Percentiles rank a stretch among this genome's conserved stretches.
phyloP scores from a whole-genome alignment of 2,113 vertebrate species.

The Uria aalge region DNA sequence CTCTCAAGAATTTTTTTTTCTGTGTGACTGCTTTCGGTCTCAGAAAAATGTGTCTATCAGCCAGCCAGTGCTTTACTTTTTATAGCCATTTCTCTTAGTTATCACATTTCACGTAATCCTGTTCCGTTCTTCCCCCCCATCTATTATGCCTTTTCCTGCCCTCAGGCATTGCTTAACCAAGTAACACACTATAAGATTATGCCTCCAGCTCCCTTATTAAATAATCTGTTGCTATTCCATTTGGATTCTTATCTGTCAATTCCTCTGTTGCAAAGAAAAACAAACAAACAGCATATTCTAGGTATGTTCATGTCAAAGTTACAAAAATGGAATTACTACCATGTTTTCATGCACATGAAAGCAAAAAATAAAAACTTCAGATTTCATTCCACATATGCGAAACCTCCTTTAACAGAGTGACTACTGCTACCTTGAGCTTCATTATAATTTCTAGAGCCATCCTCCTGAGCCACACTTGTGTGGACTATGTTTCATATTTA shows the following conservation, averaged over 20 bases:
- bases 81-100: background rate
- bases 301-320: background rate
- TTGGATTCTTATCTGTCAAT: background rate
- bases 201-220: background rate
- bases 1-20: background rate
- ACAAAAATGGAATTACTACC: background rate
- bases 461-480: background rate
- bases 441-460: background rate
- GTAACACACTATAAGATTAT: background rate
- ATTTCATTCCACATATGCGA: background rate
- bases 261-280: background rate
- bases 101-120: background rate
- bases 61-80: background rate
- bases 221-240: background rate
- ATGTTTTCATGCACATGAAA: background rate
- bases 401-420: background rate
- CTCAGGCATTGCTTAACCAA: background rate
- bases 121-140: fast-evolving
- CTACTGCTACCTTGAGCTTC: background rate
- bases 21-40: background rate
- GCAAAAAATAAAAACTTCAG: background rate
- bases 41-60: background rate
- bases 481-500: background rate
- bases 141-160: background rate
- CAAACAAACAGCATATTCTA: background rate